Conservation (phyloP, 2,797 vertebrate genomes). For the Vultur gryphus region DNA sequence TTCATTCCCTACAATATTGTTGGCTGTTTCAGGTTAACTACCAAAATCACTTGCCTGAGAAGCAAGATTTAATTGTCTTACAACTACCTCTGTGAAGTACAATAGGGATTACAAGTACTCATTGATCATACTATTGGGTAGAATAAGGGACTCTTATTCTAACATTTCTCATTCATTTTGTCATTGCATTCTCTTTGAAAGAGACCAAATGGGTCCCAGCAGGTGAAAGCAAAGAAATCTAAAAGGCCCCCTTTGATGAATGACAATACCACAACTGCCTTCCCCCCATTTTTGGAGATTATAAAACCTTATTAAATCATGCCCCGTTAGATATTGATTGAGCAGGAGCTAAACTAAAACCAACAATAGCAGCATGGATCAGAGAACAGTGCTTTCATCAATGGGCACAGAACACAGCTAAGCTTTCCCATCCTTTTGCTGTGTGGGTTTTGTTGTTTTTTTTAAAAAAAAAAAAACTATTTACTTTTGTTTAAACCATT, state of each 20-base stretch:
- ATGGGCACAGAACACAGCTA: conserved; percentile 77
- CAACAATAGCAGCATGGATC: conserved; percentile 86
- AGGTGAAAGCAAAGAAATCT: conserved; percentile 98
- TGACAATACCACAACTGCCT: conserved; percentile 84
- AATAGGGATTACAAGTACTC: conserved; percentile 88
- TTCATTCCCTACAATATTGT: conserved; percentile 76
- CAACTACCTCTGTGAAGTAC: conserved; percentile 83
- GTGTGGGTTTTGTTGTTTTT: not conserved
- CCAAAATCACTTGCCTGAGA: conserved; percentile 84
- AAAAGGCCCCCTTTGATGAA: conserved; percentile 87
- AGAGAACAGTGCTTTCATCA: conserved; percentile 83
- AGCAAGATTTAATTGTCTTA: conserved; percentile 84
- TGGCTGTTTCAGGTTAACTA: conserved; percentile 82
- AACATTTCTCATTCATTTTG: conserved; percentile 89
- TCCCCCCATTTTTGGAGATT: conserved; percentile 82
- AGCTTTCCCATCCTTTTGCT: conserved; percentile 29
- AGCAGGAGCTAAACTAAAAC: conserved; percentile 89
- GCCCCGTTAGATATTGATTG: conserved; percentile 89
- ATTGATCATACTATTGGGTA: conserved; percentile 84
- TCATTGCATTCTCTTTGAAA: conserved; percentile 89
- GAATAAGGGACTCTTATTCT: conserved; percentile 83
- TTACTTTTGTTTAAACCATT: conserved; percentile 64
- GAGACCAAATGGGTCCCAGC: conserved; percentile 95
- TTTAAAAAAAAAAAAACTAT: not conserved
- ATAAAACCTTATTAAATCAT: conserved; percentile 95